Evolutionary conservation across 2,888 invertebrate species (phyloP), one percentile per base, ranked within the genome.

Genomic region (Ethmia dodecea): DNA sequence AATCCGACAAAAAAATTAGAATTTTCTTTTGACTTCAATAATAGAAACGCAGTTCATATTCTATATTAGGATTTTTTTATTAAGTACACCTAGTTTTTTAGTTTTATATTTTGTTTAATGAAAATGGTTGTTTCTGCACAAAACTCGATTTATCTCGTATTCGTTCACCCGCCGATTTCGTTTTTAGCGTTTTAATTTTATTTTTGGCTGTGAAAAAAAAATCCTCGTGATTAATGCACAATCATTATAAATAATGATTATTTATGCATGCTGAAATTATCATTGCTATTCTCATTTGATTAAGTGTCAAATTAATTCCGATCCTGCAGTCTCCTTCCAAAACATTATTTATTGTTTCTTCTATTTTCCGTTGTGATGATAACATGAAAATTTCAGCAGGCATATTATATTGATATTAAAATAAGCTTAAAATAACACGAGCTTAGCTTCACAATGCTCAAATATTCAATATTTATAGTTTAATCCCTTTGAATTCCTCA

Each of bases 391-490:
- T n/a, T n/a, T n/a, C n/a, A n/a, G n/a, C n/a, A n/a, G n/a, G n/a
- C n/a, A n/a, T n/a, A n/a, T n/a, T 52, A 51, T 44, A 43, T 54
- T 70, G 68, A 72, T 75, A 72, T 71, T 73, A 69, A 54, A 51
- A 45, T 66, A 72, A 64, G 66, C 65, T 64, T 66, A 60, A 45
- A 57, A 47, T n/a, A 45, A 60, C 70, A 73, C 69, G 76, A 77
- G 78, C 79, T 80, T 76, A 78, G 78, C 77, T 72, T 69, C 52
- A 58, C 60, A 60, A 65, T 75, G 75, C 76, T 78, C 77, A 76
- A 75, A 49, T 38, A 52, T 47, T 47, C 49, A 52, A 50, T 43
- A 45, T 57, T 55, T 58, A 55, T 43, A 53, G 52, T 57, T 63
- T 53, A 45, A 25, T 47, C 45, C 42, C 39, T 49, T 48, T 45